These are phyloP conservation scores for Phalacrocorax brasilianus DNA, from an alignment of 2,113 vertebrate genomes.

Conservation along the genomic window DNA sequence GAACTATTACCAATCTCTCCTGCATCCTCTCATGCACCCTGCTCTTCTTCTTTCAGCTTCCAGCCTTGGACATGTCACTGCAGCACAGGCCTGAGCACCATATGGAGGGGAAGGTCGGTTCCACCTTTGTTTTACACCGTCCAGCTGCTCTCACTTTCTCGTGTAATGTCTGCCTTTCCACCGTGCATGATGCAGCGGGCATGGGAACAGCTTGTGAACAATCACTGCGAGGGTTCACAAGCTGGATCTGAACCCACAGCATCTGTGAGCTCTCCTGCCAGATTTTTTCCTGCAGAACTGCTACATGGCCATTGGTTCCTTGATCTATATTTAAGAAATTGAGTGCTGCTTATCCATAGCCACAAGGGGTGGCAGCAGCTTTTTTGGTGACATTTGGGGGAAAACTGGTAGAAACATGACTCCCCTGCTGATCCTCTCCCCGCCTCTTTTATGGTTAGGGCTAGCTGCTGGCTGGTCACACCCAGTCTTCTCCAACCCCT, in stretches of 20 bases:
- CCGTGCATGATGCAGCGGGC: too few species aligned
- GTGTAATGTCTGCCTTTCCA: neutral
- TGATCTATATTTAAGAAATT: neutral
- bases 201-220: neutral
- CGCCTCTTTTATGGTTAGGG: rapidly evolving
- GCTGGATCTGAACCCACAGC: neutral
- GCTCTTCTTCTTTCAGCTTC: neutral
- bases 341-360: neutral
- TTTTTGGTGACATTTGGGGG: neutral
- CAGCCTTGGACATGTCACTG: neutral
- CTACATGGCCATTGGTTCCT: neutral
- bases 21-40: neutral
- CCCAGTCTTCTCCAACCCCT: neutral
- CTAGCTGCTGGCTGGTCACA: neutral
- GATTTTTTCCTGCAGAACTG: neutral
- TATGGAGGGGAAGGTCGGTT: neutral
- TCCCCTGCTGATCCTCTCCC: neutral
- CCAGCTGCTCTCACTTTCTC: neutral
- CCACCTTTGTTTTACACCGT: neutral
- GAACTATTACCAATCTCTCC: neutral
- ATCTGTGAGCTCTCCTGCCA: neutral
- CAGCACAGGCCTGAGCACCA: neutral
- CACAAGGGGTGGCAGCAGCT: neutral
- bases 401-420: neutral
- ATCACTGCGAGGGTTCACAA: neutral